Base-by-base conservation (phyloP, 2,888 invertebrate genomes). In the Polydrusus cervinus region DNA sequence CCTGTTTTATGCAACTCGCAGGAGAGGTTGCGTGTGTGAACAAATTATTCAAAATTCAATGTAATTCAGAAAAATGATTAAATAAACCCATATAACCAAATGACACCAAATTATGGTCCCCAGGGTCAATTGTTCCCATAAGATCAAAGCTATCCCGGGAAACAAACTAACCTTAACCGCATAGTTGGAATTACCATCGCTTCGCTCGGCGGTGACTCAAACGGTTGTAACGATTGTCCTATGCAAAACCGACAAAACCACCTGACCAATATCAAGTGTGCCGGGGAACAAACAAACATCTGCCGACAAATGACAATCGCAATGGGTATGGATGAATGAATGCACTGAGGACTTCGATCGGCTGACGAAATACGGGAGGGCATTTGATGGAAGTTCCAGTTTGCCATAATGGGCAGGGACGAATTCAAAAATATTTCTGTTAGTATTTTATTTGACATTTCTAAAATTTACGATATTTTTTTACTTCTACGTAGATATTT, bases 261-360 rank as follows among this genome's bases (percentile, higher is more conserved):
- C 81, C 81, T 80, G 80, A 81, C 80, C 78, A 75, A 74, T 68
- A 79, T 80, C 81, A 78, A 81, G 80, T 79, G 80, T 73, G 76
- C 76, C 75, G 71, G 66, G 77, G 71, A 74, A 62, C 79, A 76
- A 77, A 78, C 78, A 76, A 80, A 81, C 81, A 81, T 81, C 81
- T 81, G 81, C 78, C 80, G 70, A 67, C 74, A 73, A 69, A 74
- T 70, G 68, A 70, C 77, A 75, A 71, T 66, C 67, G 74, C 71
- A 74, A 75, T 70, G 57, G 75, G 77, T 57, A 47, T 69, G 66
- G 68, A 66, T 77, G 60, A 40, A 65, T 53, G 53, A 66, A 66
- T 66, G 49, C 25, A 20, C 8, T 25, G 30, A 10, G 13, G 30
- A 53, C 34, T 16, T 30, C 51, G 66, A 66, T 66, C 66, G 66